A percentile compares a stretch with the other conserved stretches of the same genome.
Evolutionary conservation across 92 coral and sea anemone genomes (phyloP).

Genomic region (Porites lobata): DNA sequence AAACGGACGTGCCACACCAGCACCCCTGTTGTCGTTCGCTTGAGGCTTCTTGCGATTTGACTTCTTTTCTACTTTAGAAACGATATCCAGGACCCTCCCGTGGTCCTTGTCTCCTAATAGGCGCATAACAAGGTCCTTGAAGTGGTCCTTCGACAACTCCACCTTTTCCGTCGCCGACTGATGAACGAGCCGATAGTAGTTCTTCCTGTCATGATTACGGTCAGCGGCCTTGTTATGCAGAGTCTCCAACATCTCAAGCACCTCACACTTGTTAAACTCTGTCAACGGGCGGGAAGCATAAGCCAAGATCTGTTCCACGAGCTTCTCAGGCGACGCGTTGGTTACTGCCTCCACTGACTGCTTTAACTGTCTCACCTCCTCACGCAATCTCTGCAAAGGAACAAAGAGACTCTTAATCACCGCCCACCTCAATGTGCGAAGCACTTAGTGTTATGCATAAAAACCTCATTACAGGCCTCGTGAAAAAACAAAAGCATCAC

Average conservation of each 20-base stretch:
- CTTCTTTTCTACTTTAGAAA: not conserved
- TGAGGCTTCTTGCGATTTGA: not conserved
- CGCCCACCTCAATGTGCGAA: too few species aligned
- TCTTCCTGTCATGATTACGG: not conserved
- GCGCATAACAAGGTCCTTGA: not conserved
- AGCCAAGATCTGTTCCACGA: too few species aligned
- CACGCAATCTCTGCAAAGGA: too few species aligned
- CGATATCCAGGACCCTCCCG: not conserved
- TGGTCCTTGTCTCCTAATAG: not conserved
- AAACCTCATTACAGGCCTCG: not conserved
- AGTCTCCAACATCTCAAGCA: slow-evolving; percentile 11
- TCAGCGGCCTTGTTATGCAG: slow-evolving; percentile 19
- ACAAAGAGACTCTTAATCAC: too few species aligned
- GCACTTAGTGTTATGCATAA: too few species aligned
- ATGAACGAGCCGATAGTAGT: slow-evolving; percentile 12
- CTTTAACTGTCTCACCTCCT: not conserved
- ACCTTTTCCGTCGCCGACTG: not conserved
- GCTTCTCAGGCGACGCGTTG: too few species aligned
- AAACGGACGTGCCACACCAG: slow-evolving; percentile 18
- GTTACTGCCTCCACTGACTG: not conserved
- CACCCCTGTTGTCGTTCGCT: not conserved
- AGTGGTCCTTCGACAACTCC: not conserved
- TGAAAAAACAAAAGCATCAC: too few species aligned
- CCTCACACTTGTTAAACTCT: not conserved
- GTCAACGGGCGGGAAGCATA: too few species aligned